These are phyloP conservation scores for Tethya wilhelma DNA, from an alignment of 37 sponge, comb jelly and placozoan species.

Conservation along the genomic window DNA sequence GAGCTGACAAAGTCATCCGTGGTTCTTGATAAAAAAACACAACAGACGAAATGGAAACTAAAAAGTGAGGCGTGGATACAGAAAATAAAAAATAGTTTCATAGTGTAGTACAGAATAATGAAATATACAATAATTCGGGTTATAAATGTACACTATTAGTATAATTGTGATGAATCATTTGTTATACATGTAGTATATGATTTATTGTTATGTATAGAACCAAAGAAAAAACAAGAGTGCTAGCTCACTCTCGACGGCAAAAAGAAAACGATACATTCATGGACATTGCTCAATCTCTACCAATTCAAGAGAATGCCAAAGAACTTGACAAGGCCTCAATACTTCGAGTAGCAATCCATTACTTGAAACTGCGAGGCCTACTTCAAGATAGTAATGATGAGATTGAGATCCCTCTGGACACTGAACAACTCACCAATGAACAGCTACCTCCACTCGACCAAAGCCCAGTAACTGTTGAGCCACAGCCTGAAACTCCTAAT, in stretches of 20 bases:
- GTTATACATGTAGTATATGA: too few species aligned
- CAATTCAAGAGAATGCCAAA: constrained; percentile 63
- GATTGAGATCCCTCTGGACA: not conserved
- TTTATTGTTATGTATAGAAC: too few species aligned
- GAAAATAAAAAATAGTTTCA: too few species aligned
- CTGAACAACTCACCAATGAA: not conserved
- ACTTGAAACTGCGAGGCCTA: constrained; percentile 54
- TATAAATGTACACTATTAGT: too few species aligned
- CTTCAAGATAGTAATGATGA: constrained; percentile 36
- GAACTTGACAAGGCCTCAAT: constrained; percentile 82
- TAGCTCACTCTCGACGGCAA: constrained; percentile 63
- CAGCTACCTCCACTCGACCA: not conserved
- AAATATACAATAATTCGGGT: too few species aligned
- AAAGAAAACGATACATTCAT: constrained; percentile 78
- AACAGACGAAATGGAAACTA: too few species aligned
- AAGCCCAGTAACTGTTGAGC: not conserved
- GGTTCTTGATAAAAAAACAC: too few species aligned
- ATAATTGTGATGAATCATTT: too few species aligned
- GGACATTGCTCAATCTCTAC: constrained; percentile 68
- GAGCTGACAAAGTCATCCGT: too few species aligned
- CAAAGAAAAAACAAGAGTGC: constrained; percentile 27
- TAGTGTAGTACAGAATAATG: too few species aligned
- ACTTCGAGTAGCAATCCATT: constrained; percentile 72
- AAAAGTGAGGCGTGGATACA: too few species aligned
- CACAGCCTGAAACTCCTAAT: too few species aligned